Conservation (phyloP, 2,888 invertebrate genomes). For the Macropis europaea region DNA sequence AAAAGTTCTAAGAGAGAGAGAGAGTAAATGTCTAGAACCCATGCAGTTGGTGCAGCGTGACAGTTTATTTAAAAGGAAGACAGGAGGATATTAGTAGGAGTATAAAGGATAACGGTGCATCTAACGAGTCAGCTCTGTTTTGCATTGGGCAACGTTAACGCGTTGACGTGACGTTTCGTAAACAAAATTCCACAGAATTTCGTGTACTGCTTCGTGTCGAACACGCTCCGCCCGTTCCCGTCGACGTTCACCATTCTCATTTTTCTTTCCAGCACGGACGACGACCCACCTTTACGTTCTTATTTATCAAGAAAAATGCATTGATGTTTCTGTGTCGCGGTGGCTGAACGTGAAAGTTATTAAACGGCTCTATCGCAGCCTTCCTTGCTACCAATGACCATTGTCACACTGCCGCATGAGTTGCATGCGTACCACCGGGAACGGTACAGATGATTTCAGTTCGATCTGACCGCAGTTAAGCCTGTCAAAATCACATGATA, state of each 20-base stretch:
- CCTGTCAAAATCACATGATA: constrained; percentile 58
- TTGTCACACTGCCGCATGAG: constrained; percentile 39
- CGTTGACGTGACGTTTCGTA: constrained; percentile 40
- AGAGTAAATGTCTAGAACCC: not conserved
- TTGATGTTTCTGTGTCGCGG: constrained; percentile 46
- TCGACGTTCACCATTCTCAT: too few species aligned
- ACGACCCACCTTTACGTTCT: constrained; percentile 55
- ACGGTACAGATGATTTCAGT: constrained; percentile 56
- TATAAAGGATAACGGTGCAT: not conserved
- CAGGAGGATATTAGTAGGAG: not conserved
- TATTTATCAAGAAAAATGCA: constrained; percentile 60
- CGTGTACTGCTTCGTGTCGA: not conserved
- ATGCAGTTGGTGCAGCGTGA: not conserved
- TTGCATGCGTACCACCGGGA: constrained; percentile 14
- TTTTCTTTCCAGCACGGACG: not conserved
- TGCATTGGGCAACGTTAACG: not conserved
- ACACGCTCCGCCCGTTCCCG: too few species aligned
- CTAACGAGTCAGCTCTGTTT: constrained; percentile 10
- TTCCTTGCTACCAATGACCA: constrained; percentile 31
- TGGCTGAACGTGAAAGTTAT: constrained; percentile 32
- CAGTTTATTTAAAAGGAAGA: not conserved
- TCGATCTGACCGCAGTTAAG: constrained; percentile 53
- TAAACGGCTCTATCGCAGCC: constrained; percentile 33
- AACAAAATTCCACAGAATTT: constrained; percentile 44
- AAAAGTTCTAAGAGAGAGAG: not conserved